phyloP scores from a whole-genome alignment of 2,797 vertebrate species.

The Taeniopygia guttata region DNA sequence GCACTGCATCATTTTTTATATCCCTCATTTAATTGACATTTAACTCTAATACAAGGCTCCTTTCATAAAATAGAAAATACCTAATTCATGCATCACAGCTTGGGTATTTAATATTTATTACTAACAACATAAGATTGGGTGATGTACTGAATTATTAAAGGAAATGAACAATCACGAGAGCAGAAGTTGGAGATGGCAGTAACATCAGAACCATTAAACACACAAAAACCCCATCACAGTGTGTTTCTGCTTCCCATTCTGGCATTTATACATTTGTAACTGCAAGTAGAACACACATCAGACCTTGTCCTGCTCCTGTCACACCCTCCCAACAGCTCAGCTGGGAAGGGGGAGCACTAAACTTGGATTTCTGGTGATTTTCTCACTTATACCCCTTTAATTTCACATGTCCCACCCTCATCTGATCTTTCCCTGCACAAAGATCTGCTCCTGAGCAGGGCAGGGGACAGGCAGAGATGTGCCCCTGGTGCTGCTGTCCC shows the following conservation, averaged over 20 bases:
- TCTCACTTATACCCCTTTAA: fast-evolving
- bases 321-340: background rate
- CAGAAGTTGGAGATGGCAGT: background rate
- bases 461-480: background rate
- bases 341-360: background rate
- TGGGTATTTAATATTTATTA: constrained; percentile 28
- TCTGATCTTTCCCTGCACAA: background rate
- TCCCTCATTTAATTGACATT: constrained; percentile 40
- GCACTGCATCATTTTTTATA: background rate
- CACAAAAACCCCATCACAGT: background rate
- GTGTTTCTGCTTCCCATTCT: background rate
- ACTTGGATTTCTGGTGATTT: background rate
- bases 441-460: background rate
- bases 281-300: background rate
- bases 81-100: constrained; percentile 37
- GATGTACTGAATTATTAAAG: constrained; percentile 51
- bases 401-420: fast-evolving
- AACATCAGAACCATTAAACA: constrained; percentile 15
- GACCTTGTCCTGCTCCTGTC: background rate
- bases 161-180: constrained; percentile 7
- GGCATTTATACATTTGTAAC: background rate
- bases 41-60: constrained; percentile 12
- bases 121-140: constrained; percentile 23
- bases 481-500: background rate
- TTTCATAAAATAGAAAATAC: constrained; percentile 17